Conservation (phyloP, 30 jellyfish, hydroid and myxozoan genomes). For the Nemopilema nomurai region DNA sequence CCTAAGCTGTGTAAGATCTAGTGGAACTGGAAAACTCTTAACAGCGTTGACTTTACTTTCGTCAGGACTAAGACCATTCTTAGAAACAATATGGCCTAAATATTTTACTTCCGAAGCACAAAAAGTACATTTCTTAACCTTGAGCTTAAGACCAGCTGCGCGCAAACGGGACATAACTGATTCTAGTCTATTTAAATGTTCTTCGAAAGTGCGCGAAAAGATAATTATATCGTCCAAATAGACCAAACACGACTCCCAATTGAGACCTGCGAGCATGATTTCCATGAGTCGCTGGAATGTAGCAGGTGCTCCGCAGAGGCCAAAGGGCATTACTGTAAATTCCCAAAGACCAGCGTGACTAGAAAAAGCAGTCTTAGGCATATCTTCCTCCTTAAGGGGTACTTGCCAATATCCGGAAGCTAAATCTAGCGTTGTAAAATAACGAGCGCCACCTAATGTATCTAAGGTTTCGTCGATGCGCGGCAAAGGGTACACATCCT, state of each 20-base stretch:
- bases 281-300: constrained; percentile 66
- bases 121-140: neutral
- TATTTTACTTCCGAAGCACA: constrained; percentile 15
- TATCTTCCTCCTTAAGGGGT: constrained; percentile 36
- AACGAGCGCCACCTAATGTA: constrained; percentile 35
- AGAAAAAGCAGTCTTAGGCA: constrained; percentile 48
- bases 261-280: constrained; percentile 36
- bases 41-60: constrained; percentile 35
- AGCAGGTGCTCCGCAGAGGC: constrained; percentile 62
- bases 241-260: constrained; percentile 50
- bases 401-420: constrained; percentile 73
- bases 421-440: constrained; percentile 55
- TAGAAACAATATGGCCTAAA: constrained; percentile 62
- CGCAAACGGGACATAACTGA: constrained; percentile 3
- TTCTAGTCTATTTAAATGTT: constrained; percentile 6
- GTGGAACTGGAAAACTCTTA: constrained; percentile 36
- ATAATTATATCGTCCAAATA: constrained; percentile 52
- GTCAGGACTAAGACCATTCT: constrained; percentile 44
- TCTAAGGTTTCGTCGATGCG: constrained; percentile 54
- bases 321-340: constrained; percentile 71
- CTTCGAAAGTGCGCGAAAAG: constrained; percentile 55
- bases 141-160: constrained; percentile 35
- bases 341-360: constrained; percentile 31
- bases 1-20: constrained; percentile 28
- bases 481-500: constrained; percentile 59